Conservation (phyloP, 1,140 invertebrate species). For the Pachyrhynchus sulphureomaculatus region DNA sequence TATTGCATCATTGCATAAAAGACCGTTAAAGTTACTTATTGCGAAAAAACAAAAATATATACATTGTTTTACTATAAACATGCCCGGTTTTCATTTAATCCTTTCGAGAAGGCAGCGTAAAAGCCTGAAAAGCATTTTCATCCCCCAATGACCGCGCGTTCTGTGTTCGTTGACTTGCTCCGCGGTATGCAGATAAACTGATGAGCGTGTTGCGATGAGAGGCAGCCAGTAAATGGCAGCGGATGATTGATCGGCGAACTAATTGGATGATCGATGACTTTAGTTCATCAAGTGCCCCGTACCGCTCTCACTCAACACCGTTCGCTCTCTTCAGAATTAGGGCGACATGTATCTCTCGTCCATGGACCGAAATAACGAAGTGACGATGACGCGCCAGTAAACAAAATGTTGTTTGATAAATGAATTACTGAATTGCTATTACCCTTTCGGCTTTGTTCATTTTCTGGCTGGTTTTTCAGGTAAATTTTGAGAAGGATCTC, state of each 20-base stretch:
- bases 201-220: constrained; percentile 44
- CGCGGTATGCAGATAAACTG: constrained; percentile 51
- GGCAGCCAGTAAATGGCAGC: constrained; percentile 48
- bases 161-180: constrained; percentile 21
- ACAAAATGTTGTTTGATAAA: constrained; percentile 34
- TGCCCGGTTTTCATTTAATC: no score
- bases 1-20: no score
- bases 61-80: no score
- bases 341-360: constrained; percentile 26
- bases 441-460: not conserved
- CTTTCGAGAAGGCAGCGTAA: no score
- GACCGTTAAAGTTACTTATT: no score
- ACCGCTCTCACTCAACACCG: constrained; percentile 38
- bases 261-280: constrained; percentile 65
- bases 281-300: constrained; percentile 52
- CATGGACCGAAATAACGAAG: constrained; percentile 22
- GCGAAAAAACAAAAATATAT: no score
- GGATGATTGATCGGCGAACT: constrained; percentile 62
- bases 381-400: constrained; percentile 25
- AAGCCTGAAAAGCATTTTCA: not conserved
- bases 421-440: constrained; percentile 30
- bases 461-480: no score
- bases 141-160: constrained; percentile 16
- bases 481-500: no score
- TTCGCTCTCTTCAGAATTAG: constrained; percentile 33